Percentiles rank a stretch among this genome's conserved stretches.
Evolutionary conservation across 2,797 vertebrate genomes (phyloP).

Genomic region (Chaunax sp.): DNA sequence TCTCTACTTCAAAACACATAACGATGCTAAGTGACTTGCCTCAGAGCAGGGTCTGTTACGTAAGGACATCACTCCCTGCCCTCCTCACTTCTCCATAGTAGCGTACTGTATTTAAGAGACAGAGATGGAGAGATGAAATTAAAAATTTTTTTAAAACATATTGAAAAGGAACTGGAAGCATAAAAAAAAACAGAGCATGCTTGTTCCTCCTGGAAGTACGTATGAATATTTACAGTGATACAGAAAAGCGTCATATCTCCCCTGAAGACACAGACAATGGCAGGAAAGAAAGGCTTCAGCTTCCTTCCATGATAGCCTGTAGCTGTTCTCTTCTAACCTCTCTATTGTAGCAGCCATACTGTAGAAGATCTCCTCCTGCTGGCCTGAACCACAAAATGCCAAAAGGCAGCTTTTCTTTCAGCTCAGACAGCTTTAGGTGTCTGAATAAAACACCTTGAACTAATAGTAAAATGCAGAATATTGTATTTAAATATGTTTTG

Average conservation of each 20-base stretch:
- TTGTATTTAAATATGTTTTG: conserved; percentile 68
- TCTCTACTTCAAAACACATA: conserved; percentile 61
- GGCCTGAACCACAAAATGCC: conserved; percentile 66
- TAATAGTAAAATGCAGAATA: conserved; percentile 60
- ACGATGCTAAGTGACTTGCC: conserved; percentile 54
- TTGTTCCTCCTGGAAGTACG: conserved; percentile 42
- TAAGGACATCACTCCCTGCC: conserved; percentile 51
- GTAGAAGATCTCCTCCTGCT: conserved; percentile 76
- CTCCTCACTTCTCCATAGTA: conserved; percentile 48
- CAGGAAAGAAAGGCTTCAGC: conserved; percentile 62
- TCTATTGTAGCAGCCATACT: conserved; percentile 80
- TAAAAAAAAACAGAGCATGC: conserved; percentile 42
- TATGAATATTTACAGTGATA: conserved; percentile 32
- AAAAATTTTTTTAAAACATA: conserved; percentile 22
- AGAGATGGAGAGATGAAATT: background rate
- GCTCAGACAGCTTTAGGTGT: conserved; percentile 75
- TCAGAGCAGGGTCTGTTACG: conserved; percentile 43
- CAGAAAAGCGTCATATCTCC: conserved; percentile 55
- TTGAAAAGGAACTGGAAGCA: conserved; percentile 27
- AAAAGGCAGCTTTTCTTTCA: conserved; percentile 70
- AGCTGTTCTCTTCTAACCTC: conserved; percentile 77
- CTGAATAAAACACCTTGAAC: conserved; percentile 57
- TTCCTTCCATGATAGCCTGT: conserved; percentile 69
- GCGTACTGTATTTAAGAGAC: conserved; percentile 58
- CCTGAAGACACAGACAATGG: conserved; percentile 64